Evolutionary conservation across 2,888 invertebrate genomes (phyloP).

Genomic region (Harpalus rufipes): DNA sequence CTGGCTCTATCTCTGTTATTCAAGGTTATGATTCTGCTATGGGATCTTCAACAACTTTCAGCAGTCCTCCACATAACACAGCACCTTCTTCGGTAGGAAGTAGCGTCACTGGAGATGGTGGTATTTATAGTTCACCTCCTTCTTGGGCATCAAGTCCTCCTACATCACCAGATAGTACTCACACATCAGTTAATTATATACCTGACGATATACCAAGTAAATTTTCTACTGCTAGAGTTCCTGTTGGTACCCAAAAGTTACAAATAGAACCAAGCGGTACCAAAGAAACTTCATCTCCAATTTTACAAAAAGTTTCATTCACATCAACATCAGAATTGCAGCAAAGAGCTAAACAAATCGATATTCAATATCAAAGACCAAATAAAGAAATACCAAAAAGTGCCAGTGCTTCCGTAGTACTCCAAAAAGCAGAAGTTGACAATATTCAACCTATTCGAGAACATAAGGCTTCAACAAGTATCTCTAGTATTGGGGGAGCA

Average conservation of each 20-base stretch:
- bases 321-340: constrained; percentile 81
- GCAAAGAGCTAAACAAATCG: constrained; percentile 72
- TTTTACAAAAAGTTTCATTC: constrained; percentile 81
- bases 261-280: constrained; percentile 68
- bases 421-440: constrained; percentile 67
- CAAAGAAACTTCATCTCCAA: constrained; percentile 70
- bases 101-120: constrained; percentile 74
- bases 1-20: constrained; percentile 75
- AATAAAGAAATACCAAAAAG: constrained; percentile 70
- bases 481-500: constrained; percentile 83
- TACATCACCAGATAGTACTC: constrained; percentile 80
- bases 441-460: constrained; percentile 61
- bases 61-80: constrained; percentile 78
- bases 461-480: constrained; percentile 77
- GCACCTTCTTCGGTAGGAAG: constrained; percentile 75
- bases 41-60: constrained; percentile 81
- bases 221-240: constrained; percentile 71
- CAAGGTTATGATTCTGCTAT: constrained; percentile 82
- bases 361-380: constrained; percentile 66
- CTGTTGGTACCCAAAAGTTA: constrained; percentile 72
- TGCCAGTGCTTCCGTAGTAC: constrained; percentile 69
- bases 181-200: constrained; percentile 79
- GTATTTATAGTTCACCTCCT: constrained; percentile 78
- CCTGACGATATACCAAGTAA: constrained; percentile 76
- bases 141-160: constrained; percentile 82